Conservation (phyloP, 2,113 vertebrate species). For the Madoqua kirkii region DNA sequence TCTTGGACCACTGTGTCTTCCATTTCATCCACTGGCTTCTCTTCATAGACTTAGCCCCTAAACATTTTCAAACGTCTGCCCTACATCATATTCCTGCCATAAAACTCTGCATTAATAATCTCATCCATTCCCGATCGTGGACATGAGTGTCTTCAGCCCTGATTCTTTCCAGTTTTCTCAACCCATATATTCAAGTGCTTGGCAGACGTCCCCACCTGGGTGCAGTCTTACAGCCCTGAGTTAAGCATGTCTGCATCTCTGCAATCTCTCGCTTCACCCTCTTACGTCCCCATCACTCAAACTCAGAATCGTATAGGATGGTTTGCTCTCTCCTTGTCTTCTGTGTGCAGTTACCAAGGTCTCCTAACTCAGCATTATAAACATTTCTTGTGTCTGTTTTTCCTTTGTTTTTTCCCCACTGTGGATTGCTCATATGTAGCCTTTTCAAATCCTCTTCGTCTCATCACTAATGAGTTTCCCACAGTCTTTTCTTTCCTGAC, state of each 20-base stretch:
- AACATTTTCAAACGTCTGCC: not conserved
- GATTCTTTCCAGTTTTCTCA: not conserved
- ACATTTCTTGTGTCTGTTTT: not conserved
- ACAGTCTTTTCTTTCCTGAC: not conserved
- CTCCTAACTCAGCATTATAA: not conserved
- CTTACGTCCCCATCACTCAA: fast-evolving
- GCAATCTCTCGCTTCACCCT: not conserved
- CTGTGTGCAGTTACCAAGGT: not conserved
- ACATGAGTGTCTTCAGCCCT: not conserved
- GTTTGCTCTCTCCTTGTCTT: not conserved
- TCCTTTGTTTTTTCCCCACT: not conserved
- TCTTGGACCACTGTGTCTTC: not conserved
- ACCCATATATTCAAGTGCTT: not conserved
- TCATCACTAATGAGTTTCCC: not conserved
- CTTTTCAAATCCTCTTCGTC: not conserved
- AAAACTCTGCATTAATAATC: not conserved
- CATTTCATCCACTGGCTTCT: not conserved
- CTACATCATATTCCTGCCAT: not conserved
- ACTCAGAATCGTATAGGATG: not conserved
- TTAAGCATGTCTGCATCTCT: not conserved
- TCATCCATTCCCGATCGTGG: fast-evolving
- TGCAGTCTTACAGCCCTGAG: not conserved
- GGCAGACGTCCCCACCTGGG: not conserved
- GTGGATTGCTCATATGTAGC: fast-evolving
- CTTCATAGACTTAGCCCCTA: fast-evolving